phyloP scores from a whole-genome alignment of 1,140 invertebrate species.

The Propsilocerus akamusi region DNA sequence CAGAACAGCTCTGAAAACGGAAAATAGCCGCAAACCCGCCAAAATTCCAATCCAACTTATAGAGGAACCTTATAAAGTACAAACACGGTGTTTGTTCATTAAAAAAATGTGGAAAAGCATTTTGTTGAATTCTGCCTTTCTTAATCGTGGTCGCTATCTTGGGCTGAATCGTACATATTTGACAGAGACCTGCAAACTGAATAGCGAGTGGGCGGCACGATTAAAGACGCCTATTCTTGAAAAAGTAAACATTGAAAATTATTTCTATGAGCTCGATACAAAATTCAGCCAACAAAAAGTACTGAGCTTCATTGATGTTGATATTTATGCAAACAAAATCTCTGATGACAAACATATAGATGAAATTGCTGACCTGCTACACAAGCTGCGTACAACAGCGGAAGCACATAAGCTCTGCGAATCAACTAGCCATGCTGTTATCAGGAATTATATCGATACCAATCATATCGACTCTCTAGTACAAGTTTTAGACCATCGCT shows the following conservation, averaged over 20 bases:
- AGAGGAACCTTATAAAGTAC: no score
- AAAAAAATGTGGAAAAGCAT: background rate
- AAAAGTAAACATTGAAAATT: constrained; percentile 38
- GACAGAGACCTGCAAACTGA: constrained; percentile 44
- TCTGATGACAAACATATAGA: constrained; percentile 30
- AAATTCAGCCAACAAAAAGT: constrained; percentile 29
- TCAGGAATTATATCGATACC: constrained; percentile 43
- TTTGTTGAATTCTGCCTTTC: background rate
- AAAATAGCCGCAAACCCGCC: no score
- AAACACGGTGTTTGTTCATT: no score
- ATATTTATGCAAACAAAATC: constrained; percentile 48
- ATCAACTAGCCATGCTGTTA: constrained; percentile 65
- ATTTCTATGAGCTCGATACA: constrained; percentile 42
- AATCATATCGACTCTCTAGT: constrained; percentile 39
- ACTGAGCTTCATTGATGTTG: constrained; percentile 49
- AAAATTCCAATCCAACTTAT: no score
- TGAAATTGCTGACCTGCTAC: constrained; percentile 45
- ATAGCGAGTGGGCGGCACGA: constrained; percentile 41
- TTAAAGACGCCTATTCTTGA: constrained; percentile 35
- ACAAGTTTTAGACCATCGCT: constrained; percentile 52
- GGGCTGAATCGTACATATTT: constrained; percentile 13
- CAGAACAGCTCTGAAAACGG: no score
- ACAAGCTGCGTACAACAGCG: constrained; percentile 46
- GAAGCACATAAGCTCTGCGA: constrained; percentile 47
- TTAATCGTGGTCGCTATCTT: background rate